Conservation (phyloP, 2,888 invertebrate genomes). For the Lycocerus yunnanus region DNA sequence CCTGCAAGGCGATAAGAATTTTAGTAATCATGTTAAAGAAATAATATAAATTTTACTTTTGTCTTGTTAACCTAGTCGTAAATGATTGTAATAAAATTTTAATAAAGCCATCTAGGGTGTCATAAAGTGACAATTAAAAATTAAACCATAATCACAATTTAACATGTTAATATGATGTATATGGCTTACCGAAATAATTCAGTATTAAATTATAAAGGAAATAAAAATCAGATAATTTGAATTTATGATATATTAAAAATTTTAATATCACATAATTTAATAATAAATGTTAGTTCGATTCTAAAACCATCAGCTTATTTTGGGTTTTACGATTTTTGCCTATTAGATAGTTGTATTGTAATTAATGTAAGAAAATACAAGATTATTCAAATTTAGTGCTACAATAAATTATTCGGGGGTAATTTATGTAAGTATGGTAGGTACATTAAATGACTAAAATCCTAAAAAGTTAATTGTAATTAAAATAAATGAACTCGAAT, state of each 20-base stretch:
- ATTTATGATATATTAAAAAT: background rate
- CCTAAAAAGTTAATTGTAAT: constrained; percentile 31
- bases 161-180: background rate
- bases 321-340: background rate
- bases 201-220: background rate
- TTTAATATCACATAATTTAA: background rate
- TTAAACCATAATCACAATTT: background rate
- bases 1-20: background rate
- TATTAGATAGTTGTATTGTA: background rate
- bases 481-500: constrained; percentile 30
- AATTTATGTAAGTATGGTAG: constrained; percentile 24
- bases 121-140: background rate
- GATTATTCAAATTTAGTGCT: background rate
- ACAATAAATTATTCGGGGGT: background rate
- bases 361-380: background rate
- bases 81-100: background rate
- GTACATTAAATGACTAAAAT: constrained; percentile 25
- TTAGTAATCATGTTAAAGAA: background rate
- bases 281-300: background rate
- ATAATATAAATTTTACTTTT: background rate
- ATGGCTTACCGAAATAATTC: background rate
- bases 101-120: background rate
- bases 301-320: background rate
- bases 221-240: background rate
- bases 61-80: background rate